These are phyloP conservation scores for Drosophila suboccidentalis DNA, from an alignment of 2,888 invertebrate species.

Conservation along the genomic window DNA sequence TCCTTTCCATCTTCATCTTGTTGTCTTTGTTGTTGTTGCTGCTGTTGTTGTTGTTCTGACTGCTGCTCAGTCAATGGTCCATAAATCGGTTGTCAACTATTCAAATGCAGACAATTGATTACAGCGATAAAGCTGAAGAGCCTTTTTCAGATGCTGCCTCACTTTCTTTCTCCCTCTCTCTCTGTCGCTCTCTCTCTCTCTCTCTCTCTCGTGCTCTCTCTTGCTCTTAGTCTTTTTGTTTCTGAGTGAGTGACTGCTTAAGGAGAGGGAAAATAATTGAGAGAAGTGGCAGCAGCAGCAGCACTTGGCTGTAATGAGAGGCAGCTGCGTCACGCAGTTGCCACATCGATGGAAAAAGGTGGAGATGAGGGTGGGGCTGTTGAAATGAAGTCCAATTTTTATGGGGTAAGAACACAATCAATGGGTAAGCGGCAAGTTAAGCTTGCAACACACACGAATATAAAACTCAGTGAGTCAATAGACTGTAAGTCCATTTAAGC, in stretches of 20 bases:
- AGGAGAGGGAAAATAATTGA: constrained; percentile 10
- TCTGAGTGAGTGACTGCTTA: constrained; percentile 34
- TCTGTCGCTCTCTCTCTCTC: neutral
- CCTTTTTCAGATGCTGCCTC: constrained; percentile 55
- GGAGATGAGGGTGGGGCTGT: constrained; percentile 29
- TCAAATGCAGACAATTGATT: constrained; percentile 81
- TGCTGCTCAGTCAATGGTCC: constrained; percentile 77
- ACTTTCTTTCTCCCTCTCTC: neutral
- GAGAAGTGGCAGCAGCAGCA: constrained; percentile 13
- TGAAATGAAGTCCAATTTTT: constrained; percentile 36
- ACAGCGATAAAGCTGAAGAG: constrained; percentile 80
- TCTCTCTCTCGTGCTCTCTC: neutral
- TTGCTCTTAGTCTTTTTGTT: neutral
- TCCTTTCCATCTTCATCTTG: constrained; percentile 3
- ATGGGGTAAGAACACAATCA: constrained; percentile 52
- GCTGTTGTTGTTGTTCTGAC: constrained; percentile 22
- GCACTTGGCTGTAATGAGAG: constrained; percentile 66
- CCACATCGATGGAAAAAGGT: constrained; percentile 24
- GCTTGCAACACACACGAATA: constrained; percentile 34
- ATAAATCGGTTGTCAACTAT: constrained; percentile 83
- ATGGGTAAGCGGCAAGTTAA: constrained; percentile 28
- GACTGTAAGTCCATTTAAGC: constrained; percentile 76
- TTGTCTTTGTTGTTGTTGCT: constrained; percentile 1
- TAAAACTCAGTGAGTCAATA: constrained; percentile 68
- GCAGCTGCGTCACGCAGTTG: constrained; percentile 66